Evolutionary conservation across 2,797 vertebrate genomes (phyloP), one percentile per base, ranked within the genome.

Genomic region (Mallotus villosus): DNA sequence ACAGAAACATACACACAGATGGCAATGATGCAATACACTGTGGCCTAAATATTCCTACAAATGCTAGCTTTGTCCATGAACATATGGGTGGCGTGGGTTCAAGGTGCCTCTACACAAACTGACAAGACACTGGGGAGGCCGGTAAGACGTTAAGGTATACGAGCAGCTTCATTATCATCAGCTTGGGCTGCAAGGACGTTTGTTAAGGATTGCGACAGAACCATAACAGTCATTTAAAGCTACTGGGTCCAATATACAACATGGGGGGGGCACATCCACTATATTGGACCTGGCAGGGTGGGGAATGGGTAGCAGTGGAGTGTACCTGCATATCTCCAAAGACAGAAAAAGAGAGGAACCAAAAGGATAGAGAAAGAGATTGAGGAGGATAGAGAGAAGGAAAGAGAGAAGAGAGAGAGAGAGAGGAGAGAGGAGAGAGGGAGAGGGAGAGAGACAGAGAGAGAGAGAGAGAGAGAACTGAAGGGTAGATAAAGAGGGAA

Each of bases 261-360:
- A n/a, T 14, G 25, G 68, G 41, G 41, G 41, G 21, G 34, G 17
- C 55, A 22, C 66, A 77, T 77, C 17, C n/a, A 9, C 14, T 57
- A 75, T 59, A 79, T 46, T 72, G 60, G 37, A 68, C 68, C 72
- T 62, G 24, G 68, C 66, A 53, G 72, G 21, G 63, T 57, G 68
- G 49, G 34, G 27, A 37, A 32, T 69, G 29, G 51, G 25, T 25
- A 71, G 16, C 61, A 29, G 60, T 19, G 22, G 51, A 41, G 34
- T 53, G 53, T 58, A 73, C 65, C 29, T 62, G 21, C 16, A 7
- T 24, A 24, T 19, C 32, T 22, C n/a, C 3, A 37, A 60, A 70
- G 41, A 4, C 19, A 32, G 17, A 32, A 8, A 1, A 8, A 34
- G 21, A 60, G 27, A 25, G 4, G 19, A 41, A 29, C 41, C 17